Conservation (phyloP, 1,140 invertebrate species). For the Ectropis grisescens region DNA sequence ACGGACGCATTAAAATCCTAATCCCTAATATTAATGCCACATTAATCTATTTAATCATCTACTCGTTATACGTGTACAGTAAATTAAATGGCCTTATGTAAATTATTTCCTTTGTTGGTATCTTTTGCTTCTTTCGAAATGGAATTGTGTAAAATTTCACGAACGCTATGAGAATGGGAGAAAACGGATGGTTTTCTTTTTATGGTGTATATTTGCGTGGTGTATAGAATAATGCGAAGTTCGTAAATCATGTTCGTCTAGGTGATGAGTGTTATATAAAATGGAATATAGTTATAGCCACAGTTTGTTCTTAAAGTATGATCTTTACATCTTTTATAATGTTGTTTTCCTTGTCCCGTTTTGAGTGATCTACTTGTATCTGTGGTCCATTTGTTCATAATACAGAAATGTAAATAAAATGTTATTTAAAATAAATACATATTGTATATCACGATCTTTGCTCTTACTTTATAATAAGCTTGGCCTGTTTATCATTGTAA, state of each 20-base stretch:
- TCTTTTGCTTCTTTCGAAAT: slow-evolving; percentile 48
- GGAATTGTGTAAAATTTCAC: slow-evolving; percentile 31
- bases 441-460: slow-evolving; percentile 34
- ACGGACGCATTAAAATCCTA: slow-evolving; percentile 56
- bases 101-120: slow-evolving; percentile 57
- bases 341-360: slow-evolving; percentile 34
- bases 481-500: slow-evolving; percentile 56
- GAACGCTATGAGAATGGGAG: slow-evolving; percentile 3
- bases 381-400: slow-evolving; percentile 29
- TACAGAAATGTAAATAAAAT: slow-evolving; percentile 18
- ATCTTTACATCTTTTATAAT: slow-evolving; percentile 42
- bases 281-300: slow-evolving; percentile 31
- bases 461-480: slow-evolving; percentile 53
- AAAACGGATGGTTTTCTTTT: slow-evolving; percentile 10
- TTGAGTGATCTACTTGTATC: slow-evolving; percentile 34
- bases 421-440: slow-evolving; percentile 29
- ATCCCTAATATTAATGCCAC: slow-evolving; percentile 57
- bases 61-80: slow-evolving; percentile 65
- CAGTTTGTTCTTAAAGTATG: slow-evolving; percentile 14
- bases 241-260: slow-evolving; percentile 38
- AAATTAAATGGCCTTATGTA: slow-evolving; percentile 67
- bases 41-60: slow-evolving; percentile 66
- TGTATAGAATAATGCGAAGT: slow-evolving; percentile 33
- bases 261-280: slow-evolving; percentile 50
- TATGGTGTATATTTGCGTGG: slow-evolving; percentile 22